Evolutionary conservation across 2,113 vertebrate genomes (phyloP).

Genomic region (Pao palembangensis): DNA sequence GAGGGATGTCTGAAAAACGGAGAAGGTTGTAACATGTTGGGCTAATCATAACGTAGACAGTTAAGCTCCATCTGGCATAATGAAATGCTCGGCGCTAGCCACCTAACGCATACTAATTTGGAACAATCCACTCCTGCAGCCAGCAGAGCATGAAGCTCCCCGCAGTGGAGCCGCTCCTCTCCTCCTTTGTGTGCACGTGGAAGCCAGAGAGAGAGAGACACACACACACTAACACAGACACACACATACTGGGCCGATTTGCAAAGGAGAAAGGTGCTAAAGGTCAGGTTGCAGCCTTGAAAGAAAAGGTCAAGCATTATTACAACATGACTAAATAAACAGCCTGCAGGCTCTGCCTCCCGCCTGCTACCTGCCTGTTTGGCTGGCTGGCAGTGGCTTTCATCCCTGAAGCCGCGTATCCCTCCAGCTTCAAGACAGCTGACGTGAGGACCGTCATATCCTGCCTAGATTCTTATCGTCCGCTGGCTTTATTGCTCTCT

Average conservation of each 20-base stretch:
- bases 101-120: conserved; percentile 78
- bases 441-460: conserved; percentile 78
- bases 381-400: conserved; percentile 47
- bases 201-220: conserved; percentile 9
- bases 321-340: conserved; percentile 73
- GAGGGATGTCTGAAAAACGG: conserved; percentile 12
- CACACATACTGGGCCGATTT: conserved; percentile 30
- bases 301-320: conserved; percentile 75
- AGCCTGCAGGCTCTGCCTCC: conserved; percentile 33
- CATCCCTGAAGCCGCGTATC: conserved; percentile 63
- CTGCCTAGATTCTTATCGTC: conserved; percentile 72
- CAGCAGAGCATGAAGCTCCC: conserved; percentile 69
- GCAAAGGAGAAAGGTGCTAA: conserved; percentile 58
- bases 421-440: conserved; percentile 66
- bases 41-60: conserved; percentile 77
- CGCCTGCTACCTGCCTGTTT: conserved; percentile 35
- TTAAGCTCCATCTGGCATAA: conserved; percentile 76
- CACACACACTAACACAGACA: conserved; percentile 8
- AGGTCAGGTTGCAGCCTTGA: conserved; percentile 67
- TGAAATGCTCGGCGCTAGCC: conserved; percentile 75
- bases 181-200: conserved; percentile 18
- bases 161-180: conserved; percentile 49
- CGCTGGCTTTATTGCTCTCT: conserved; percentile 67
- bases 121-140: conserved; percentile 69
- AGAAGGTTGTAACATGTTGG: conserved; percentile 71